phyloP scores from a whole-genome alignment of 2,888 invertebrate species.

The Listrodromus nycthemerus region DNA sequence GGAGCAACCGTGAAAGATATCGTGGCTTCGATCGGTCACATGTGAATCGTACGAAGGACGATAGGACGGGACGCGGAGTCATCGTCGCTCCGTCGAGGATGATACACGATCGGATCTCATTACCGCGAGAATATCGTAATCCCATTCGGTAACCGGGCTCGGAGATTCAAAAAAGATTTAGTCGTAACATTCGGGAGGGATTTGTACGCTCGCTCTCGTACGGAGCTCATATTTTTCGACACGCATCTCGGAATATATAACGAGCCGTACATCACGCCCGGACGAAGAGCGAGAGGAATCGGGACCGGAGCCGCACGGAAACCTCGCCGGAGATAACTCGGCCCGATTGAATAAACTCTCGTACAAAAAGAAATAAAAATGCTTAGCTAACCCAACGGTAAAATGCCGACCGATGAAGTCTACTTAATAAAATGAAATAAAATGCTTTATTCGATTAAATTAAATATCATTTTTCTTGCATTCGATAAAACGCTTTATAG shows the following conservation, averaged over 20 bases:
- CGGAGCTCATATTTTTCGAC: constrained; percentile 68
- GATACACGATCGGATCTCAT: constrained; percentile 72
- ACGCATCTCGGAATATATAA: constrained; percentile 71
- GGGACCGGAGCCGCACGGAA: not conserved
- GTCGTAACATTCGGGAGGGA: constrained; percentile 54
- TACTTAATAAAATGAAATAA: not conserved
- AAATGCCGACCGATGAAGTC: not conserved
- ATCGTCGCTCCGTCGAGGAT: not conserved
- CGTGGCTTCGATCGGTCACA: constrained; percentile 27
- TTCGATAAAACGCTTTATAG: constrained; percentile 34
- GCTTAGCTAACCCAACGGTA: not conserved
- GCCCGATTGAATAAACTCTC: not conserved
- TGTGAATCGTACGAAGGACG: constrained; percentile 3
- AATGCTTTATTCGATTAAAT: no score
- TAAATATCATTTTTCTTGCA: not conserved
- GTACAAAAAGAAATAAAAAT: not conserved
- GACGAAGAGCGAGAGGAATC: constrained; percentile 6
- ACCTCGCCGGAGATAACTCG: constrained; percentile 19
- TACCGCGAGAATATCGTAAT: constrained; percentile 73
- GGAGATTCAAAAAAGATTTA: constrained; percentile 24
- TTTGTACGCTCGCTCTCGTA: constrained; percentile 43
- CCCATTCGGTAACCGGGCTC: constrained; percentile 69
- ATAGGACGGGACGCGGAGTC: not conserved
- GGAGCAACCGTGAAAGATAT: constrained; percentile 3
- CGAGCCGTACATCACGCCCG: constrained; percentile 56